Evolutionary conservation across 2,113 vertebrate genomes (phyloP), one percentile per base, ranked within the genome.

Genomic region (Apistogramma diplotaenia): DNA sequence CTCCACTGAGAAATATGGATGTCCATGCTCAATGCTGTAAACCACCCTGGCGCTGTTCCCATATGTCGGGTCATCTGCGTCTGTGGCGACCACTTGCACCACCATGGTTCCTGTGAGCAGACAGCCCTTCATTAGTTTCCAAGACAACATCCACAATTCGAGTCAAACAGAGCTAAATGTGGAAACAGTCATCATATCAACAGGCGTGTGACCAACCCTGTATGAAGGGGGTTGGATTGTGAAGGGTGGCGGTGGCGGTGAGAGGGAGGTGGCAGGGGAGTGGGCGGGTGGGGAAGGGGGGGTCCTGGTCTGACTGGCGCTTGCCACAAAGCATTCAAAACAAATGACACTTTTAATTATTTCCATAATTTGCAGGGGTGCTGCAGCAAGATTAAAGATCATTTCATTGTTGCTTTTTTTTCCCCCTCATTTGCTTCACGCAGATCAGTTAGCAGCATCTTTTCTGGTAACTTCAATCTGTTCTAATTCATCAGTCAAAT

Each of bases 1-100:
- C 78, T 99, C 98, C 94, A 99, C 98, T 0, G 98, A 99, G 94
- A 99, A 99, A 86, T 99, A 99, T 0, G 98, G 98, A 85, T 99
- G 98, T 71, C 98, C 98, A 49, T 99, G 96, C 19, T 98, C 91
- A 91, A 99, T 98, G 89, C 98, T 99, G 94, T 99, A 99, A 61
- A 99, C 95, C 73, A 99, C 98, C 59, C 98, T 95, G 85, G 98
- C 98, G 0, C 98, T 99, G 94, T 98, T 99, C 60, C 98, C 98
- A 0, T 99, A 99, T 0, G 98, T 99, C 11, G 98, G 98, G 79
- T 99, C 98, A 77, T 99, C 98, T 1, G 97, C 97, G 89, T 99
- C 98, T 0, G 98, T 99, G 11, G 98, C 98, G 55, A 97, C 98
- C 91, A 99, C 98, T 92, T 99, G 97, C 83, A 99, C 96, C 70